Base-by-base conservation (phyloP, 2,888 invertebrate genomes). In the Lucinisca nassula region DNA sequence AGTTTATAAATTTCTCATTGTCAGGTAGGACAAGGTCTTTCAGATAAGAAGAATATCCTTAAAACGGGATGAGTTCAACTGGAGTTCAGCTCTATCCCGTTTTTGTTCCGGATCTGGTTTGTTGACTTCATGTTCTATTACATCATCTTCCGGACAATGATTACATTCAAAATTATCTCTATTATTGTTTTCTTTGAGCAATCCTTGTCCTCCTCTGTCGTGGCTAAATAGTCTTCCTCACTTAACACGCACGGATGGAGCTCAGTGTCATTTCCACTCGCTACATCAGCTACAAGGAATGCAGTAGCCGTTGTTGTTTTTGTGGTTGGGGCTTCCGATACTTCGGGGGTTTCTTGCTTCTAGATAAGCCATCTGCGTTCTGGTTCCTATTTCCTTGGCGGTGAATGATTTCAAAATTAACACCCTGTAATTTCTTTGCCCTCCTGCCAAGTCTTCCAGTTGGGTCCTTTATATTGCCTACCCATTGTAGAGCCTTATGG, bases 401-500 rank as follows among this genome's bases (percentile, higher is more conserved):
- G 38, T 86, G 84, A 27, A 82, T 38, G 3, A 87, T 83, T 10
- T 82, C 72, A 78, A 76, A 89, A 24, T 84, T 27, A 49, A 84
- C 84, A 0, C 51, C 77, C 38, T 85, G 85, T 6, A 89, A 49
- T 38, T 75, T 72, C 30, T 87, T 27, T 14, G 78, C 70, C 86
- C 87, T 86, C 17, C 85, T 27, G 21, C 78, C 85, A 35, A 90
- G 49, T 12, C 81, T 78, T 27, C 80, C 80, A 40, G 0, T 73
- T 1, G 49, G 6, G 17, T 81, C 78, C 27, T 84, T 87, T 0
- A 87, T 38, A 32, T 74, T 79, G 1, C 88, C 32, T 3, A 92
- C 40, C 38, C 79, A 90, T 40, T 76, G 77, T 17, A 90, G 76
- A 10, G 91, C 87, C 30, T n/a, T n/a, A n/a, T n/a, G n/a, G n/a